Evolutionary conservation across 2,113 vertebrate species (phyloP).

Genomic region (Sula dactylatra): DNA sequence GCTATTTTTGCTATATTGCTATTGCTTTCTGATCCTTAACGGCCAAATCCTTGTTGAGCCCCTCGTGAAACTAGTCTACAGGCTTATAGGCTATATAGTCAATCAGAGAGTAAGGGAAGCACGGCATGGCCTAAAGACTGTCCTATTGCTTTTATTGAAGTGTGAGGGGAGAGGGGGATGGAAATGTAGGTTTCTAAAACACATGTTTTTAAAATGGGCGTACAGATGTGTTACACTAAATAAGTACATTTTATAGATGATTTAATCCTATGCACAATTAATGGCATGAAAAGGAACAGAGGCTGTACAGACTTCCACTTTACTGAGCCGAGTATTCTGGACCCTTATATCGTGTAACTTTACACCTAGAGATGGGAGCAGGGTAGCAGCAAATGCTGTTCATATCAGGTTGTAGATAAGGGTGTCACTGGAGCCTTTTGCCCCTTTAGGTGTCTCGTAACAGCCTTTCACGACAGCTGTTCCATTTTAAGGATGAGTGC

Average conservation of each 20-base stretch:
- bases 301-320: background rate
- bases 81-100: background rate
- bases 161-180: background rate
- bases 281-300: background rate
- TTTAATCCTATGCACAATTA: background rate
- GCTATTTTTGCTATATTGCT: slow-evolving; percentile 32
- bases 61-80: background rate
- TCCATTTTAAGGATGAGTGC: slow-evolving; percentile 72
- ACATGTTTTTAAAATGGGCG: background rate
- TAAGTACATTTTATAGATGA: background rate
- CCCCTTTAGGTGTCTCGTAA: slow-evolving; percentile 66
- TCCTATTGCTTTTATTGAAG: background rate
- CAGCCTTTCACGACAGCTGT: slow-evolving; percentile 73
- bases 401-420: slow-evolving; percentile 54
- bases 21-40: slow-evolving; percentile 37
- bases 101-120: background rate
- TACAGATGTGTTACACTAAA: background rate
- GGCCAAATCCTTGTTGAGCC: background rate
- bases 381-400: slow-evolving; percentile 40
- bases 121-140: background rate
- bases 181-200: background rate
- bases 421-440: slow-evolving; percentile 48
- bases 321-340: background rate
- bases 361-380: slow-evolving; percentile 43
- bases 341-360: background rate